phyloP scores from a whole-genome alignment of 1,140 invertebrate species.

The Halesus radiatus region DNA sequence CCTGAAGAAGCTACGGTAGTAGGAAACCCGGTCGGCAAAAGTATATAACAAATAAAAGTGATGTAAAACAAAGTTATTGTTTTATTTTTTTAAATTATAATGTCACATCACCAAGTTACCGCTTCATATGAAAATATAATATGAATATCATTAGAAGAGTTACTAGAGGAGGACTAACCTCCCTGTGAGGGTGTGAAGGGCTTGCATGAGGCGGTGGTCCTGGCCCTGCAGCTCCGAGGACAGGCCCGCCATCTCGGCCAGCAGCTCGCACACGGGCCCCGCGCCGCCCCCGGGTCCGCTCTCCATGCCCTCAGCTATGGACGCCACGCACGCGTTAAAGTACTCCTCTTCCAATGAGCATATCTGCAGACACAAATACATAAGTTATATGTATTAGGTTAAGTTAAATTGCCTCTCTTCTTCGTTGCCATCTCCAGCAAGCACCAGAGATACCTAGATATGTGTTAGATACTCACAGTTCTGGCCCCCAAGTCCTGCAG shows the following conservation, averaged over 20 bases:
- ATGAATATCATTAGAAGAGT: no score
- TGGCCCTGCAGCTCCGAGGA: slow-evolving; percentile 17
- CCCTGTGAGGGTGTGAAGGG: slow-evolving; percentile 45
- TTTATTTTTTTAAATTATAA: no score
- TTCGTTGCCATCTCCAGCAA: no score
- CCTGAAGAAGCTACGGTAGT: no score
- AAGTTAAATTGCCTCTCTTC: no score
- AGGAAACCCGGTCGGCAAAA: no score
- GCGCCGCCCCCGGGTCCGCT: slow-evolving; percentile 37
- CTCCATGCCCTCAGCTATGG: slow-evolving; percentile 48
- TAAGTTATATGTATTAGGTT: no score
- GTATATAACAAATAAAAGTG: no score
- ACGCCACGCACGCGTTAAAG: slow-evolving; percentile 47
- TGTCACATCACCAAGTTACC: no score
- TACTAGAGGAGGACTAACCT: background rate
- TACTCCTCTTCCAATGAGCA: slow-evolving; percentile 52
- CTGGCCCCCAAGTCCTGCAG: slow-evolving; percentile 52
- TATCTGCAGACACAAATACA: slow-evolving; percentile 40
- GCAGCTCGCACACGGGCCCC: slow-evolving; percentile 48
- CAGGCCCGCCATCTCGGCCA: slow-evolving; percentile 42
- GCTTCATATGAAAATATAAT: no score
- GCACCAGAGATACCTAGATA: background rate
- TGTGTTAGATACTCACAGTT: slow-evolving; percentile 31
- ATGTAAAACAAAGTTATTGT: no score
- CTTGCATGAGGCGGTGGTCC: slow-evolving; percentile 17